phyloP scores from a whole-genome alignment of 2,888 invertebrate species.

The Petrophora chlorosata region DNA sequence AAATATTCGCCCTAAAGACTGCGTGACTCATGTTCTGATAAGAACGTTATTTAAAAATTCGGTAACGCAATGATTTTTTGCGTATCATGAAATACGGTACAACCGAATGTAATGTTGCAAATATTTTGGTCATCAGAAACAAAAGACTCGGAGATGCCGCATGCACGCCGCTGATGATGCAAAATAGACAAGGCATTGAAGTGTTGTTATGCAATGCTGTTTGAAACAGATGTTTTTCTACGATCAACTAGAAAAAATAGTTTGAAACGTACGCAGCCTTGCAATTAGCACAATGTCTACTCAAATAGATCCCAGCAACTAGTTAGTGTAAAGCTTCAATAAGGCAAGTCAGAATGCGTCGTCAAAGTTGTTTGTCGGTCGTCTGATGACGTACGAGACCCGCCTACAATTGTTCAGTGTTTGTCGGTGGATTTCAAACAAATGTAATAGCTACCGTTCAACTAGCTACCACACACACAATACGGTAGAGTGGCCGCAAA shows the following conservation, averaged over 20 bases:
- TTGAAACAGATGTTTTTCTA: too few species aligned
- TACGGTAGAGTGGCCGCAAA: conserved; percentile 7
- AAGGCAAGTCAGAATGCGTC: conserved; percentile 40
- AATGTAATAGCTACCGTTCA: neutral
- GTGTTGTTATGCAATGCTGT: too few species aligned
- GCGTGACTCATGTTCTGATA: neutral
- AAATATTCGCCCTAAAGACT: neutral
- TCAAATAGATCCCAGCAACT: conserved; percentile 21
- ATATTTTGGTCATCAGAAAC: too few species aligned
- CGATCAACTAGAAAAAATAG: too few species aligned
- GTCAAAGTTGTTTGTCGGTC: conserved; percentile 38
- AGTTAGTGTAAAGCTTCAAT: conserved; percentile 16
- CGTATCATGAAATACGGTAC: too few species aligned
- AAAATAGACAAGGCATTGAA: too few species aligned
- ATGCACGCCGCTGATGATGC: too few species aligned
- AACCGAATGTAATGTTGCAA: too few species aligned
- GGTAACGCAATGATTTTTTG: too few species aligned
- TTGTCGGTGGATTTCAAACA: conserved; percentile 3
- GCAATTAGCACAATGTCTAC: conserved; percentile 12
- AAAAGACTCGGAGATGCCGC: too few species aligned
- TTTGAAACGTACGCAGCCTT: too few species aligned
- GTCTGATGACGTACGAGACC: conserved; percentile 55
- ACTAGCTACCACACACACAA: conserved; percentile 1
- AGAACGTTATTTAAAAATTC: too few species aligned
- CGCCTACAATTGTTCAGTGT: conserved; percentile 53